Evolutionary conservation across 2,113 vertebrate species (phyloP).

Genomic region (Sclerurus mexicanus): DNA sequence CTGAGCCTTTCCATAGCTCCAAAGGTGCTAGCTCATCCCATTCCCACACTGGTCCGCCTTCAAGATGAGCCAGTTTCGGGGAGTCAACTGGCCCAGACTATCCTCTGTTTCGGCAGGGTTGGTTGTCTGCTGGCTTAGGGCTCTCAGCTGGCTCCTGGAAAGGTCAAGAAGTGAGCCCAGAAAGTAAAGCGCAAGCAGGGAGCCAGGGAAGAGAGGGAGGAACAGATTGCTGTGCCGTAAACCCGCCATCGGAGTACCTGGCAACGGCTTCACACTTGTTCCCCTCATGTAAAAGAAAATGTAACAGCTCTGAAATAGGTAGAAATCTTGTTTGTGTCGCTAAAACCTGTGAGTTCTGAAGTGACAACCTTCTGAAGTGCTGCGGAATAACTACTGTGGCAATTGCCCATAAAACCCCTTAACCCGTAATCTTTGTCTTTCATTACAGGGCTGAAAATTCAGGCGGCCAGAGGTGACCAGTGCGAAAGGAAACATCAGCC

Average conservation of each 20-base stretch:
- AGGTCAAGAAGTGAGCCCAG: not conserved
- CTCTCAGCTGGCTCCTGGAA: not conserved
- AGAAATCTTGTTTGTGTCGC: not conserved
- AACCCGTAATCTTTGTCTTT: not conserved
- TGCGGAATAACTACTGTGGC: not conserved
- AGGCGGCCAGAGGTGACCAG: slow-evolving; percentile 6
- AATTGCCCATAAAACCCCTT: not conserved
- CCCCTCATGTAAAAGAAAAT: not conserved
- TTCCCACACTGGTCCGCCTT: not conserved
- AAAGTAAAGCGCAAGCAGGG: not conserved
- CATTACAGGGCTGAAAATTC: not conserved
- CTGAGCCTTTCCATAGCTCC: not conserved
- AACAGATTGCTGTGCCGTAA: not conserved
- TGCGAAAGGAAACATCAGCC: slow-evolving; percentile 51
- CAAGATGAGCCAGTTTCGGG: not conserved
- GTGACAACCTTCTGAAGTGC: not conserved
- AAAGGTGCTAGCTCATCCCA: not conserved
- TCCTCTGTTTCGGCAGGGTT: not conserved
- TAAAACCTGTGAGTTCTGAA: not conserved
- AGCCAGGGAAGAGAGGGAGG: not conserved
- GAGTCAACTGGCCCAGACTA: not conserved
- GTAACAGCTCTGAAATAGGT: slow-evolving; percentile 14
- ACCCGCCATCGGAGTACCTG: not conserved
- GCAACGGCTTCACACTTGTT: slow-evolving; percentile 22
- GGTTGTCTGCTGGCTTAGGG: not conserved